These are phyloP conservation scores for Meliscaeva auricollis DNA, from an alignment of 2,888 invertebrate species.

Conservation along the genomic window DNA sequence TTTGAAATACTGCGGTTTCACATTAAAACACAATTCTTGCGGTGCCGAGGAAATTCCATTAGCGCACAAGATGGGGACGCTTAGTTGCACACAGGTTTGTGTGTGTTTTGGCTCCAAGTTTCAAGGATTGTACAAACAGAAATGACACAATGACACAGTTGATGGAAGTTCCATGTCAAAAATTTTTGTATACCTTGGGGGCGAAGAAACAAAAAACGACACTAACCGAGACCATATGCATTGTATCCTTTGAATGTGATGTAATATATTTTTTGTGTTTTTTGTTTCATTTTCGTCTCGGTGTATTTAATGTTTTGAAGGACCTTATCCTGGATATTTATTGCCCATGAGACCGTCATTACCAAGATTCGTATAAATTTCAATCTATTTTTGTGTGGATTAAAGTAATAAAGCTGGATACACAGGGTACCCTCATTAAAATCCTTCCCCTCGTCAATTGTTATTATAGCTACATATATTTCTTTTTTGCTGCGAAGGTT, in stretches of 20 bases:
- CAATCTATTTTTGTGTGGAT: conserved; percentile 51
- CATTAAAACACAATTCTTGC: conserved; percentile 55
- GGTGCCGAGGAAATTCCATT: conserved; percentile 52
- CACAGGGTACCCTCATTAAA: conserved; percentile 21
- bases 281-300: background rate
- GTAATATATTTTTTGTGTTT: background rate
- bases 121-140: conserved; percentile 9
- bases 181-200: conserved; percentile 29
- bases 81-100: conserved; percentile 7
- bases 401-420: conserved; percentile 46
- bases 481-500: background rate
- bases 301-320: conserved; percentile 50
- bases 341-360: conserved; percentile 51
- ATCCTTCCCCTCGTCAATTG: conserved; percentile 14
- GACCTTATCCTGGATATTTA: conserved; percentile 56
- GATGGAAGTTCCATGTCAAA: conserved; percentile 50
- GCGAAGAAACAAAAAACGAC: background rate
- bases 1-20: conserved; percentile 45
- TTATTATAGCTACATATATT: conserved; percentile 5
- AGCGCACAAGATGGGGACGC: conserved; percentile 17
- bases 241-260: conserved; percentile 13
- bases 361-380: conserved; percentile 61
- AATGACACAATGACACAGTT: conserved; percentile 39
- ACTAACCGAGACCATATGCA: conserved; percentile 9
- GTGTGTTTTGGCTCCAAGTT: background rate